Evolutionary conservation across 2,797 vertebrate genomes (phyloP), one percentile per base, ranked within the genome.

Genomic region (Galago senegalensis): DNA sequence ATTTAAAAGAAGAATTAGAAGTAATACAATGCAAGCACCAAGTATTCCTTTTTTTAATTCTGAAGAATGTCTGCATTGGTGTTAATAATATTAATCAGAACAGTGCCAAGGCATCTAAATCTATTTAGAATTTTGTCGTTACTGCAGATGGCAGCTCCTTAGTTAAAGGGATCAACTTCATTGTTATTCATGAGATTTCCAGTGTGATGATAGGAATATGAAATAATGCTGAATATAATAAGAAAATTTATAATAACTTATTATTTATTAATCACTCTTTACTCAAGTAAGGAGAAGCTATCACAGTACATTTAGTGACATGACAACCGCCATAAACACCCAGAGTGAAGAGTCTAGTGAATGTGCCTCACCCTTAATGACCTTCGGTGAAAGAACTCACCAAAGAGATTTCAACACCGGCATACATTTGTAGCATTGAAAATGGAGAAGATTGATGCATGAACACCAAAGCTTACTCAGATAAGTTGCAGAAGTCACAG

Each of bases 141-240:
- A 87, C 34, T 88, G 88, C 70, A 72, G n/a, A 92, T 90, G 53
- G 43, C 17, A 95, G 69, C 20, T 95, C 93, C 46, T 13, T 94
- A 46, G 80, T 93, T 89, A 95, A 81, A 93, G 65, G 83, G 49
- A 91, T 69, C 53, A 91, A 87, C 46, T 61, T 97, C n/a, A 87
- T 73, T 95, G 89, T 12, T 96, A 89, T 94, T 96, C 76, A 93
- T 94, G 75, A 96, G 86, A 89, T 91, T 96, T 93, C 29, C 18
- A 58, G 8, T 27, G 34, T 91, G 88, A 91, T 94, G 89, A 65
- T 43, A 40, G 4, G 21, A 89, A 89, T 91, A 93, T 80, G 46
- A 96, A 94, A 67, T 93, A 82, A 95, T n/a, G 1, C 2, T 80
- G 25, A 94, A 67, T 65, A 80, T 87, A 90, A 80, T 97, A 76